Base-by-base conservation (phyloP, 2,888 invertebrate genomes). In the Ischnura elegans region DNA sequence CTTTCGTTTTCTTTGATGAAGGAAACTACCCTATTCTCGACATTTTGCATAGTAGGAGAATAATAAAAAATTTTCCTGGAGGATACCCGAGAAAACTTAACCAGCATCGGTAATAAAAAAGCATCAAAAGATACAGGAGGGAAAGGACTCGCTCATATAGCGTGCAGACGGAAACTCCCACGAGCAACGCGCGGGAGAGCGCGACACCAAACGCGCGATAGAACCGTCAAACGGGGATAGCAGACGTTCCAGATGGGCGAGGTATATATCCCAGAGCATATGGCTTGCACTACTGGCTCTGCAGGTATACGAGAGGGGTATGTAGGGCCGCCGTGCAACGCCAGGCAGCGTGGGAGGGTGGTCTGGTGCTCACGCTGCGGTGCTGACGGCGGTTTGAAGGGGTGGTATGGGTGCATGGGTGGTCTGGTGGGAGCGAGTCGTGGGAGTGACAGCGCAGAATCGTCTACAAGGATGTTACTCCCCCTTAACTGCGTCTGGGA, bases 401-500 rank as follows among this genome's bases (percentile, higher is more conserved):
- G 76, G 76, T 2, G 13, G 61, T 25, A n/a, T 1, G n/a, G 61
- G 61, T 4, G n/a, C n/a, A 10, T n/a, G 61, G 76, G 76, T 76
- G 29, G 66, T 76, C 29, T 36, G 76, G 76, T 76, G 10, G 76
- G 61, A 25, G 19, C 36, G 76, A 76, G 29, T 76, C 25, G 76
- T 76, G 76, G 76, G 76, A 36, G 76, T 76, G 76, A 76, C 76
- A 76, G 76, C 25, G 36, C 36, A 36, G 76, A 76, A 76, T 76
- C 29, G 76, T 36, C 76, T 76, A 76, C 76, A 76, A 76, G 76
- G 86, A n/a, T 86, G 46, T 43, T 86, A 46, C 46, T 46, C 45
- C 86, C 21, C 45, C n/a, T 3, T n/a, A 86, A n/a, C 86, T n/a
- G 5, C 45, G 86, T 43, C 45, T 43, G 45, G 45, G 86, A 86